Conservation (phyloP, 37 sponge, comb jelly and placozoan species). For the Oscarella lobularis region DNA sequence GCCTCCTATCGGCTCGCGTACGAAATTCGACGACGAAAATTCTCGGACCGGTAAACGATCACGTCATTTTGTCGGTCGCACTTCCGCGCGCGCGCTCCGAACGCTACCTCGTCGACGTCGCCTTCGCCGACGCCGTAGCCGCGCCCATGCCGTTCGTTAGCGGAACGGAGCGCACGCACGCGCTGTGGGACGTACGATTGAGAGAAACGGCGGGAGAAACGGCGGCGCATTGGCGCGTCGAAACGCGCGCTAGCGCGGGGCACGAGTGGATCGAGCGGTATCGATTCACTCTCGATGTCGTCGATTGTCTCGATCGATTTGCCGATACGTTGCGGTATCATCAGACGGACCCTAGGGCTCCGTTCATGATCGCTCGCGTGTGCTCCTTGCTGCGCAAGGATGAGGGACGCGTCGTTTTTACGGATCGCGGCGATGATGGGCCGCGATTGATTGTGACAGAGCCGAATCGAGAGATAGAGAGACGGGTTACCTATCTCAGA, state of each 20-base stretch:
- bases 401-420: neutral
- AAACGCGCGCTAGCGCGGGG: neutral
- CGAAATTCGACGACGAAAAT: neutral
- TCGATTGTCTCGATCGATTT: neutral
- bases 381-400: neutral
- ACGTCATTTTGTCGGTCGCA: neutral
- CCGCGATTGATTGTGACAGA: neutral
- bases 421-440: neutral
- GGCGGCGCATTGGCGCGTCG: neutral
- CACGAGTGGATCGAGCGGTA: neutral
- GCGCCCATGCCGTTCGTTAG: neutral
- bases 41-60: neutral
- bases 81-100: neutral
- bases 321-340: neutral
- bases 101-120: neutral
- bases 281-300: neutral
- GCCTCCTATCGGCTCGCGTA: neutral
- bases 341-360: neutral
- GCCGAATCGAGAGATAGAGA: too few relatives aligned
- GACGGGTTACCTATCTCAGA: too few relatives aligned
- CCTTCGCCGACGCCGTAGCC: neutral
- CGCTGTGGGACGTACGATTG: neutral
- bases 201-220: neutral
- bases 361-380: neutral
- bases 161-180: neutral